Conservation (phyloP, 2,888 invertebrate genomes). For the Drosophila siamana region DNA sequence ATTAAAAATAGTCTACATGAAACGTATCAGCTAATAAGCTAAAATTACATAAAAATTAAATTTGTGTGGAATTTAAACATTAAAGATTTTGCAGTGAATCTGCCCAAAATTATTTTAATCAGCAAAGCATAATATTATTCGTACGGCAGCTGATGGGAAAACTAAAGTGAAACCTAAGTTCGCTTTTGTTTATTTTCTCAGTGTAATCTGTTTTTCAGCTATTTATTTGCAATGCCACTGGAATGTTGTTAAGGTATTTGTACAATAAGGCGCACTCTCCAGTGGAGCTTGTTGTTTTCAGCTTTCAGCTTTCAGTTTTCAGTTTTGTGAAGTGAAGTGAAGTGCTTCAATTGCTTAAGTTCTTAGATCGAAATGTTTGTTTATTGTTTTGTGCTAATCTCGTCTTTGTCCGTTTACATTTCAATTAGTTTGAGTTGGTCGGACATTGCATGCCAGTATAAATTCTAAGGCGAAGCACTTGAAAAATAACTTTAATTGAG, state of each 20-base stretch:
- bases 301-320: too few species aligned
- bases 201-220: not conserved
- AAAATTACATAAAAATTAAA: too few species aligned
- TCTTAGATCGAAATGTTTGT: conserved; percentile 38
- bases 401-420: conserved; percentile 49
- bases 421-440: conserved; percentile 52
- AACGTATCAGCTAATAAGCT: too few species aligned
- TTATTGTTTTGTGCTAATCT: conserved; percentile 39
- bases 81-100: too few species aligned
- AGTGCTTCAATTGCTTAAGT: conserved; percentile 27
- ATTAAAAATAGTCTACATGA: too few species aligned
- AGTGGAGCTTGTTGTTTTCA: conserved; percentile 6
- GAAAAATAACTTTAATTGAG: conserved; percentile 65
- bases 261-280: not conserved
- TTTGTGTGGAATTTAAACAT: too few species aligned
- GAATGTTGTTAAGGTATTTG: conserved; percentile 20
- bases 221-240: conserved; percentile 1
- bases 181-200: not conserved
- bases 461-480: conserved; percentile 35
- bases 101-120: not conserved
- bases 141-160: not conserved
- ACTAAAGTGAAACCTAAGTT: not conserved
- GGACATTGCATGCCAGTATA: conserved; percentile 38
- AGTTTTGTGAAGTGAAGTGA: conserved; percentile 26
- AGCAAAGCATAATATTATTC: not conserved